phyloP scores from a whole-genome alignment of 2,113 vertebrate genomes.

The Urocitellus parryii region DNA sequence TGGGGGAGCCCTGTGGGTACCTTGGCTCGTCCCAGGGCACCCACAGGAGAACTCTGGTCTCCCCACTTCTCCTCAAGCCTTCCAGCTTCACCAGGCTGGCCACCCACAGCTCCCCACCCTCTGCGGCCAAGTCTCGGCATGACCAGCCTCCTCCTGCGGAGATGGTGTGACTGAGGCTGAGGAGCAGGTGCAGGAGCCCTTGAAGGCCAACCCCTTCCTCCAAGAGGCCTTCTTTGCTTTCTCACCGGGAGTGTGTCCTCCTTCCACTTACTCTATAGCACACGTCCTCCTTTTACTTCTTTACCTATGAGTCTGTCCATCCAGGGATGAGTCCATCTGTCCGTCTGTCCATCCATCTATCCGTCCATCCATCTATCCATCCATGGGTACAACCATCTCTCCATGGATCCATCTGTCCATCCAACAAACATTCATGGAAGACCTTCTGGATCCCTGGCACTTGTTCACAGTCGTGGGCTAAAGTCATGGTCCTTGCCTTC shows the following conservation, averaged over 20 bases:
- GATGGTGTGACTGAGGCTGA: not conserved
- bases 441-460: not conserved
- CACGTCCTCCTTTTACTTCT: not conserved
- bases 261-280: not conserved
- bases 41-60: not conserved
- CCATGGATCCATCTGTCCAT: too few relatives aligned
- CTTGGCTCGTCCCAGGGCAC: not conserved
- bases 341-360: rapidly evolving
- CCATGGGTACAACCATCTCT: too few relatives aligned
- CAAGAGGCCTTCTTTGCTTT: constrained; percentile 1
- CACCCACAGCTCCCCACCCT: rapidly evolving
- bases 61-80: constrained; percentile 3
- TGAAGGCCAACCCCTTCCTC: not conserved
- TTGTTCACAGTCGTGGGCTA: not conserved
- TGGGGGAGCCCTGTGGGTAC: not conserved
- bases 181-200: not conserved
- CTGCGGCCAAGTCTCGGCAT: not conserved
- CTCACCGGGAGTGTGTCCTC: not conserved
- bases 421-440: not conserved
- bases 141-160: not conserved
- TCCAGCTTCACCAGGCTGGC: not conserved
- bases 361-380: too few relatives aligned
- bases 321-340: too few relatives aligned
- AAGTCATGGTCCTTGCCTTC: not conserved
- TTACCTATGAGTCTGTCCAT: not conserved